These are phyloP conservation scores for Sylvilagus floridanus DNA, from an alignment of 2,797 vertebrate species.

Conservation along the genomic window DNA sequence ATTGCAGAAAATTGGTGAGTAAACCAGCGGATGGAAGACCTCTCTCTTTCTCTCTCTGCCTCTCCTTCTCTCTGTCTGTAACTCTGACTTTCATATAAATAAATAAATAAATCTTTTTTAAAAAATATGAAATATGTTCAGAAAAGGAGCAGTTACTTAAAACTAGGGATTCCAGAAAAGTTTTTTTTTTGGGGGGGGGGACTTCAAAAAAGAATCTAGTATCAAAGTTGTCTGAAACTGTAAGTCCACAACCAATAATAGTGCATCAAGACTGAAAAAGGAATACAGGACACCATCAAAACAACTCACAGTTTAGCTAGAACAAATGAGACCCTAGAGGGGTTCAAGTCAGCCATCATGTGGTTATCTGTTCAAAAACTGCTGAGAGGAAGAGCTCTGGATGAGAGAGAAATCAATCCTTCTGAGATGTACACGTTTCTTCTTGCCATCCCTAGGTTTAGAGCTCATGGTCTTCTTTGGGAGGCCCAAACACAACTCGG, in stretches of 20 bases:
- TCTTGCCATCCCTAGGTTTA: not conserved
- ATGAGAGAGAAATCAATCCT: not conserved
- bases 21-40: too few species aligned
- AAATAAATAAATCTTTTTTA: too few species aligned
- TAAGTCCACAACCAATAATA: not conserved
- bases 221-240: not conserved
- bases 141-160: not conserved
- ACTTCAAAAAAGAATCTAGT: not conserved
- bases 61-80: too few species aligned
- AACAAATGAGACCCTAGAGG: not conserved
- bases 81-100: too few species aligned
- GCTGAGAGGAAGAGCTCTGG: not conserved
- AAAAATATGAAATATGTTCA: not conserved
- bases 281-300: not conserved
- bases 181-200: not conserved
- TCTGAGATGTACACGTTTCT: not conserved
- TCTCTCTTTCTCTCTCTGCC: too few species aligned
- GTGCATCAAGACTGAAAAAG: not conserved
- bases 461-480: not conserved
- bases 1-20: too few species aligned
- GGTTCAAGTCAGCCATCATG: not conserved
- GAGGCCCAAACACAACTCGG: not conserved
- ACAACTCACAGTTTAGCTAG: not conserved
- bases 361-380: not conserved
- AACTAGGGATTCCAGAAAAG: not conserved